Base-by-base conservation (phyloP, 2,888 invertebrate species). In the Darwinula stevensoni region DNA sequence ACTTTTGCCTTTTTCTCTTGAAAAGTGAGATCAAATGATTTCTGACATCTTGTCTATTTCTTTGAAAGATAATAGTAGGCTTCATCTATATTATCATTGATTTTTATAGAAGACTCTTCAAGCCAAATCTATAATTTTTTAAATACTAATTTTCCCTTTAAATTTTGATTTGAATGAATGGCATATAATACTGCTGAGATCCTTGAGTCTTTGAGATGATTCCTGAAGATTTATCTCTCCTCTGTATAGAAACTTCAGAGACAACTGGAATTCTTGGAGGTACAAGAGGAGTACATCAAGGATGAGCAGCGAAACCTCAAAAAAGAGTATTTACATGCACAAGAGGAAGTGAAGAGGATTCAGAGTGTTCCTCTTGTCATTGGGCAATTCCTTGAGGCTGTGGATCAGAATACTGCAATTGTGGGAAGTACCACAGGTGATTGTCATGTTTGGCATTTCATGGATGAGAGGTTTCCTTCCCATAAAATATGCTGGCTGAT, bases 211-310 rank as follows among this genome's bases (percentile, higher is more conserved):
- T n/a, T n/a, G n/a, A n/a, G n/a, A n/a, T n/a, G n/a, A n/a, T n/a
- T n/a, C n/a, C n/a, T n/a, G n/a, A n/a, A n/a, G n/a, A n/a, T n/a
- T n/a, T n/a, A n/a, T n/a, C n/a, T n/a, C 28, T 6, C 28, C n/a
- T 28, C 11, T 12, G 11, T 4, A 16, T 47, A 84, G 75, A 91
- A 88, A 65, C 58, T 97, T 13, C 86, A 88, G 55, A 69, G 80
- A 39, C 84, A 88, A 57, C 53, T 97, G 15, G 94, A 97, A 51
- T 97, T 94, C 51, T 57, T 97, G 6, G 82, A 88, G 51, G 94
- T 97, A 1, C 94, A 97, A 59, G 97, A 99, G 50, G 91, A 94
- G 45, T 97, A 97, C 50, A 91, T 97, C 34, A 99, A 97, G 54
- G 88, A 94, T 62, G 97, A 97, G 55, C 94, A 91, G 50, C 67